A percentile compares a stretch with the other conserved stretches of the same genome.
These are phyloP conservation scores for Oxyruncus cristatus DNA, from an alignment of 2,113 vertebrate species.

Conservation along the genomic window DNA sequence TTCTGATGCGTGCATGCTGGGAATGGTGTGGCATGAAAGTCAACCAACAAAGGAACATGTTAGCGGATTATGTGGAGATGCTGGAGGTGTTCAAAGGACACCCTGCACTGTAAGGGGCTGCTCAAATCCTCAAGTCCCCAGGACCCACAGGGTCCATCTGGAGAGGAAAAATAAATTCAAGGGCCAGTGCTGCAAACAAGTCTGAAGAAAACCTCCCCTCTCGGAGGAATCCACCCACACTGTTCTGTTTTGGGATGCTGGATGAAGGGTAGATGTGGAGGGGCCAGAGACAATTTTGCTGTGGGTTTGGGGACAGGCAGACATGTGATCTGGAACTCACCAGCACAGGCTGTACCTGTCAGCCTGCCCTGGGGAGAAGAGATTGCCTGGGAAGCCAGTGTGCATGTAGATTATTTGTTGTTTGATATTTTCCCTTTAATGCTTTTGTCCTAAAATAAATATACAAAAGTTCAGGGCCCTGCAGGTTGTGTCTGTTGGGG, in stretches of 20 bases:
- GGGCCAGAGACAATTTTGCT: not conserved
- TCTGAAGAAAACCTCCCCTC: not conserved
- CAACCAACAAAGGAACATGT: not conserved
- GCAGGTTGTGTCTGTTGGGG: not conserved
- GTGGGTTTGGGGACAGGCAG: not conserved
- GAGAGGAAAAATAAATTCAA: not conserved
- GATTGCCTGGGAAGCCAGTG: not conserved
- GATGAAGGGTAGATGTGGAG: not conserved
- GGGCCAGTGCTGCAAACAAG: not conserved
- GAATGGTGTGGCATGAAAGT: not conserved
- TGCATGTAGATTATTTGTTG: conserved; percentile 5
- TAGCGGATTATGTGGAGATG: not conserved
- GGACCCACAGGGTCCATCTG: not conserved
- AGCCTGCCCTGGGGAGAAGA: not conserved
- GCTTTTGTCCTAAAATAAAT: conserved; percentile 43
- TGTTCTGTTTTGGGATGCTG: not conserved
- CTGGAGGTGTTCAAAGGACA: not conserved
- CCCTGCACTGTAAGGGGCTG: not conserved
- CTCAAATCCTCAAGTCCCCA: not conserved
- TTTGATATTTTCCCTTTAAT: conserved; percentile 29
- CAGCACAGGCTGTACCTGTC: not conserved
- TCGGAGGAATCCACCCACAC: not conserved
- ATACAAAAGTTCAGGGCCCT: conserved; percentile 32
- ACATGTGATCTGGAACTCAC: not conserved
- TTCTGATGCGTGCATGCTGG: not conserved